A percentile compares a stretch with the other conserved stretches of the same genome.
These are phyloP conservation scores for Camponotus vicinus DNA, from an alignment of 1,140 invertebrate species.

Conservation along the genomic window DNA sequence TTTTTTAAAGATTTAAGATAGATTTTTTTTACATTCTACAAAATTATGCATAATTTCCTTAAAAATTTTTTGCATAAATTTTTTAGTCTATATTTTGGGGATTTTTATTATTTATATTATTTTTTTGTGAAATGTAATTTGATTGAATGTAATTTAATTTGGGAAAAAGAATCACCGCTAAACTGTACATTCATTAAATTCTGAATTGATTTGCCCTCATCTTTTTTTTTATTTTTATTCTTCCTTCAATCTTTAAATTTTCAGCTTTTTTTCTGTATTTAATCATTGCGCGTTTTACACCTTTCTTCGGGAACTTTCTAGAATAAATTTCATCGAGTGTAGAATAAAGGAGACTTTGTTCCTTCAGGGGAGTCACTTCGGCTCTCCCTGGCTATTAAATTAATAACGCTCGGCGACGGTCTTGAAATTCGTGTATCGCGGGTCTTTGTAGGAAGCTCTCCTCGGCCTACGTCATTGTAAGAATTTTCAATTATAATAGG, in stretches of 20 bases:
- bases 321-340: conserved; percentile 44
- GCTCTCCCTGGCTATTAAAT: conserved; percentile 55
- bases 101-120: not conserved
- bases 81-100: not conserved
- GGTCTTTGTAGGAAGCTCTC: conserved; percentile 14
- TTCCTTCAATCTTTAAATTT: not conserved
- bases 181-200: not conserved
- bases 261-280: not conserved
- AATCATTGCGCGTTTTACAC: not conserved
- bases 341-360: not conserved
- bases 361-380: conserved; percentile 14
- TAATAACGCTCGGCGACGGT: conserved; percentile 36
- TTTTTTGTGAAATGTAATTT: not conserved
- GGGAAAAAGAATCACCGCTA: no score
- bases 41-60: not conserved
- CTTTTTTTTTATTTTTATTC: not conserved
- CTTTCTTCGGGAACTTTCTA: conserved; percentile 36
- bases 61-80: not conserved
- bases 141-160: no score
- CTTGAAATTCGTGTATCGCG: conserved; percentile 23
- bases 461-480: not conserved
- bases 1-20: not conserved
- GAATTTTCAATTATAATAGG: conserved; percentile 36
- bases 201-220: not conserved
- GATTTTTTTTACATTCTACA: conserved; percentile 32